phyloP scores from a whole-genome alignment of 2,113 vertebrate genomes.

The Tyto alba region DNA sequence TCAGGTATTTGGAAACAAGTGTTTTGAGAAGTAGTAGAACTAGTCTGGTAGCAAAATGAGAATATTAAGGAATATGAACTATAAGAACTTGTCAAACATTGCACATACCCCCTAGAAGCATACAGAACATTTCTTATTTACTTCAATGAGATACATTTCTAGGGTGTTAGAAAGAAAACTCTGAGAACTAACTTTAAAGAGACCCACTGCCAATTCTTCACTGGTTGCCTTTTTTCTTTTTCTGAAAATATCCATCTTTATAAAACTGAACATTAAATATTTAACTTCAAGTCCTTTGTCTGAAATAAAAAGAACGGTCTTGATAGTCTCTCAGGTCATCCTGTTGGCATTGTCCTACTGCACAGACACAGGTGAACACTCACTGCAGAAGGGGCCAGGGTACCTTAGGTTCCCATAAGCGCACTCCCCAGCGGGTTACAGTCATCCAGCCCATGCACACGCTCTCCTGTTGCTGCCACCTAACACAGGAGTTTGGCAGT shows the following conservation, averaged over 20 bases:
- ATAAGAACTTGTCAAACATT: neutral
- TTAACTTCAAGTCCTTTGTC: neutral
- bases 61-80: neutral
- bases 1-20: neutral
- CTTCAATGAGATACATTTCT: neutral
- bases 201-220: neutral
- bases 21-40: neutral
- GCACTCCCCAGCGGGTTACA: fast-evolving
- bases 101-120: neutral
- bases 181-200: neutral
- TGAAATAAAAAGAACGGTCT: neutral
- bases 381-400: neutral
- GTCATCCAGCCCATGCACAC: fast-evolving
- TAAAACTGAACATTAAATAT: neutral
- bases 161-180: neutral
- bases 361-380: neutral
- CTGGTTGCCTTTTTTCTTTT: neutral
- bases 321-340: neutral
- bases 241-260: neutral
- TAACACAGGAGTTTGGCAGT: neutral
- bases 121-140: neutral
- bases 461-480: fast-evolving
- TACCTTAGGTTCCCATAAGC: neutral
- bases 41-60: neutral
- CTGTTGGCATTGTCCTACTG: neutral